A percentile compares a stretch with the other conserved stretches of the same genome.
phyloP scores from a whole-genome alignment of 2,888 invertebrate species.

The Podabrus alpinus region DNA sequence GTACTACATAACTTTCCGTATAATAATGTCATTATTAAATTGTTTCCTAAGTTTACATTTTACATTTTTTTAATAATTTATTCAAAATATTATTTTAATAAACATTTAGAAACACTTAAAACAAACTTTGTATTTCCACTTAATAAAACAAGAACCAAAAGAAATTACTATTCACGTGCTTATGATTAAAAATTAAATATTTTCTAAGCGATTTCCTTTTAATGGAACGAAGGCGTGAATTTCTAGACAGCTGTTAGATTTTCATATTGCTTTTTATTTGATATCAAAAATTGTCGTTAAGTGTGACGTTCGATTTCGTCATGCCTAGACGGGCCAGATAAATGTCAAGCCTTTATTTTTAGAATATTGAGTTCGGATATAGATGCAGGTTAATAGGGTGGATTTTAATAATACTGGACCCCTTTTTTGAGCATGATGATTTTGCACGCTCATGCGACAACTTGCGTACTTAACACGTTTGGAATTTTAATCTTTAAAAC shows the following conservation, averaged over 20 bases:
- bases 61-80: neutral
- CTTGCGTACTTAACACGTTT: slow-evolving; percentile 43
- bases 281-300: slow-evolving; percentile 34
- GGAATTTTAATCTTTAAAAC: slow-evolving; percentile 48
- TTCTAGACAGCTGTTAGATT: slow-evolving; percentile 38
- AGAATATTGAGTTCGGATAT: slow-evolving; percentile 29
- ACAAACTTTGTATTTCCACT: neutral
- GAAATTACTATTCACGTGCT: neutral
- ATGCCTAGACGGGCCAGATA: slow-evolving; percentile 25
- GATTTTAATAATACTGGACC: slow-evolving; percentile 41
- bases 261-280: slow-evolving; percentile 22
- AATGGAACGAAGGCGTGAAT: slow-evolving; percentile 36
- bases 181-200: slow-evolving; percentile 30
- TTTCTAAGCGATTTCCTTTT: slow-evolving; percentile 36
- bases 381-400: slow-evolving; percentile 37
- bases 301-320: slow-evolving; percentile 32
- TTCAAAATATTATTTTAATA: too few relatives aligned
- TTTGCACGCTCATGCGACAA: slow-evolving; percentile 41
- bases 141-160: neutral
- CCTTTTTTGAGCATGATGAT: slow-evolving; percentile 36
- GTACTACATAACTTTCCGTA: too few relatives aligned
- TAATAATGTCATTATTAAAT: neutral
- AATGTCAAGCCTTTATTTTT: slow-evolving; percentile 32
- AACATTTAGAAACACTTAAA: neutral
- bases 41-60: neutral